These are phyloP conservation scores for Acleris emargana DNA, from an alignment of 2,888 invertebrate species.

Conservation along the genomic window DNA sequence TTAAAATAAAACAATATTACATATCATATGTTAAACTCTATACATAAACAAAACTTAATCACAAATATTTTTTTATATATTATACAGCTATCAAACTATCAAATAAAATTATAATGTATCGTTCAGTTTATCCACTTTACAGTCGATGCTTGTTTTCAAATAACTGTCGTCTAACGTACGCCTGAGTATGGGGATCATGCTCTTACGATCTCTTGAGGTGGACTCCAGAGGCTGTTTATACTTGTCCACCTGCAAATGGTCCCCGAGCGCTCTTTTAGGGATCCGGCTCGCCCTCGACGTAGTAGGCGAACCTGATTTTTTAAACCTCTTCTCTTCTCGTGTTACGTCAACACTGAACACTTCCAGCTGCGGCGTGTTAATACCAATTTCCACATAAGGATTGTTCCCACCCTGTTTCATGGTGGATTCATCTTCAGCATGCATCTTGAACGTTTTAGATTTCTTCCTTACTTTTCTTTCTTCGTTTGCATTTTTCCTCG, in stretches of 20 bases:
- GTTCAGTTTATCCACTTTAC: slow-evolving; percentile 47
- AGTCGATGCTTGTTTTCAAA: slow-evolving; percentile 31
- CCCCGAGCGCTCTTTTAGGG: not conserved
- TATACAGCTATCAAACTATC: slow-evolving; percentile 48
- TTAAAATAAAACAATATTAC: not conserved
- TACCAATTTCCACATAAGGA: slow-evolving; percentile 4
- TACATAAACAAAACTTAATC: slow-evolving; percentile 2
- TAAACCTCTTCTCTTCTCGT: not conserved
- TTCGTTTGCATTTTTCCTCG: not conserved
- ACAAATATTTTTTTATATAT: slow-evolving; percentile 38
- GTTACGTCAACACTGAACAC: not conserved
- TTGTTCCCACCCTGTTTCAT: not conserved
- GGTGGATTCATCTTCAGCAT: not conserved
- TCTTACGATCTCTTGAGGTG: slow-evolving; percentile 25
- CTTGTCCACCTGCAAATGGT: not conserved
- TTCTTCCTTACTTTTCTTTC: not conserved
- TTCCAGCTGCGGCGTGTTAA: not conserved
- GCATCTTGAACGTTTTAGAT: not conserved
- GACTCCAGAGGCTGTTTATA: not conserved
- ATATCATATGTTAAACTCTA: not conserved
- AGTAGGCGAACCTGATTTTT: not conserved
- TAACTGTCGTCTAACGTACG: slow-evolving; percentile 49
- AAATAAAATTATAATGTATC: slow-evolving; percentile 48
- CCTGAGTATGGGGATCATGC: slow-evolving; percentile 51
- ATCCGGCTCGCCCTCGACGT: not conserved